Percentiles rank a stretch among this genome's conserved stretches.
These are phyloP conservation scores for Zaprionus inermis DNA, from an alignment of 1,140 invertebrate genomes.

Conservation along the genomic window DNA sequence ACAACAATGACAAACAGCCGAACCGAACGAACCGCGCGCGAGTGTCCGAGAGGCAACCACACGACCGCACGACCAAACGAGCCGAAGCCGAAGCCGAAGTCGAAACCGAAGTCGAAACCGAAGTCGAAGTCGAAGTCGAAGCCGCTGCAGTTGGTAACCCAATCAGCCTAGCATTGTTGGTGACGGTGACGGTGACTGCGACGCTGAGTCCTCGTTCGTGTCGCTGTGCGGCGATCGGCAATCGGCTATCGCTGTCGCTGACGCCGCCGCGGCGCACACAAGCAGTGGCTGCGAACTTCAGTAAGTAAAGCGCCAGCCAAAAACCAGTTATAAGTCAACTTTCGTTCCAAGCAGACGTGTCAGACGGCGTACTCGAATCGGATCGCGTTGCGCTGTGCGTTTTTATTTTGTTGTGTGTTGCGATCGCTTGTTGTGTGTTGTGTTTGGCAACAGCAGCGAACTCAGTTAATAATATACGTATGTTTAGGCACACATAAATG, in stretches of 20 bases:
- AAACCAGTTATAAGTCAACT: constrained; percentile 84
- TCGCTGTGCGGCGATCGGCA: constrained; percentile 16
- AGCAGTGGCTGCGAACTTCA: constrained; percentile 58
- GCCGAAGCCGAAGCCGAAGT: constrained; percentile 14
- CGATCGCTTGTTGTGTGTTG: constrained; percentile 35
- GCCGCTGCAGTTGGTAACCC: no score
- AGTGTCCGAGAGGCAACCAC: constrained; percentile 20
- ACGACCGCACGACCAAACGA: constrained; percentile 31
- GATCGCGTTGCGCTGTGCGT: constrained; percentile 39
- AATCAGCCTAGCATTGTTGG: constrained; percentile 63
- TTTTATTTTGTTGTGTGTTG: constrained; percentile 42
- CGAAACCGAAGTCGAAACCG: constrained; percentile 9
- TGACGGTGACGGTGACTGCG: constrained; percentile 8
- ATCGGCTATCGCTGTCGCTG: constrained; percentile 7
- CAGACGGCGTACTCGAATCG: constrained; percentile 46
- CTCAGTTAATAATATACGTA: constrained; percentile 28
- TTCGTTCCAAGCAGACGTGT: constrained; percentile 82
- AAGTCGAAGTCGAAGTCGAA: constrained; percentile 26
- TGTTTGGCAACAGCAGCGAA: constrained; percentile 46
- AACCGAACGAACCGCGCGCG: not conserved
- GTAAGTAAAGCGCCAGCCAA: constrained; percentile 40
- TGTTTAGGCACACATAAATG: constrained; percentile 11
- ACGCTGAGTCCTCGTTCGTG: constrained; percentile 6
- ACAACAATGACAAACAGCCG: constrained; percentile 73
- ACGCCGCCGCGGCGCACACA: constrained; percentile 40